These are phyloP conservation scores for Gallinago jamesoni DNA, from an alignment of 2,113 vertebrate genomes.

Conservation along the genomic window DNA sequence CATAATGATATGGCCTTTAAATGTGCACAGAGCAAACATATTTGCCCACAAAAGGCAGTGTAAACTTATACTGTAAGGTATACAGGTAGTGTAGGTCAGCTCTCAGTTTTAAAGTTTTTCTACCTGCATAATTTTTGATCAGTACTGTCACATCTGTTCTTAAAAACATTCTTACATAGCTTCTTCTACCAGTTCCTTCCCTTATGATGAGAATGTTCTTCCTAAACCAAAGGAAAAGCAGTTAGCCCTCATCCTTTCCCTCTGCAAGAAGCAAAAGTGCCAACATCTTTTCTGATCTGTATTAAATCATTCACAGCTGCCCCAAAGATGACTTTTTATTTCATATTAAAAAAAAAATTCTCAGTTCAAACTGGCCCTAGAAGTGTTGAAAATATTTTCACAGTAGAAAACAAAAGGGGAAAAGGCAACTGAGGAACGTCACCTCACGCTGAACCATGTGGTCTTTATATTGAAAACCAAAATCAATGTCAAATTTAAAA, in stretches of 20 bases:
- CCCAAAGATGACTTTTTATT: background rate
- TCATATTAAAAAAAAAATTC: background rate
- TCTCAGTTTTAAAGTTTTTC: background rate
- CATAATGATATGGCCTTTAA: background rate
- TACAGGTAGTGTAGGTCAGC: background rate
- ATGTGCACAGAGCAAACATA: background rate
- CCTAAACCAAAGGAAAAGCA: background rate
- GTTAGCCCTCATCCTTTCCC: background rate
- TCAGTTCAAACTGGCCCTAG: background rate
- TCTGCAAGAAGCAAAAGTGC: background rate
- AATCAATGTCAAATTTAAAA: background rate
- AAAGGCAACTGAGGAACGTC: background rate
- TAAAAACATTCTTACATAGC: background rate
- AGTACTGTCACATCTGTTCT: background rate
- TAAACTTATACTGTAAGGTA: background rate
- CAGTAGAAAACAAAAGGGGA: background rate
- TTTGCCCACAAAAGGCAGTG: background rate
- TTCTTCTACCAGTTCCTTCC: constrained; percentile 5
- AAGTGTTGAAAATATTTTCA: background rate
- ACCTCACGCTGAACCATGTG: background rate
- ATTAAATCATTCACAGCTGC: background rate
- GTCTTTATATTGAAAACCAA: background rate
- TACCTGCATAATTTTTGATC: background rate
- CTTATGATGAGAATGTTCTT: background rate
- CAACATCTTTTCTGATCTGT: background rate